phyloP scores from a whole-genome alignment of 2,888 invertebrate species.

The Drosophila eohydei region DNA sequence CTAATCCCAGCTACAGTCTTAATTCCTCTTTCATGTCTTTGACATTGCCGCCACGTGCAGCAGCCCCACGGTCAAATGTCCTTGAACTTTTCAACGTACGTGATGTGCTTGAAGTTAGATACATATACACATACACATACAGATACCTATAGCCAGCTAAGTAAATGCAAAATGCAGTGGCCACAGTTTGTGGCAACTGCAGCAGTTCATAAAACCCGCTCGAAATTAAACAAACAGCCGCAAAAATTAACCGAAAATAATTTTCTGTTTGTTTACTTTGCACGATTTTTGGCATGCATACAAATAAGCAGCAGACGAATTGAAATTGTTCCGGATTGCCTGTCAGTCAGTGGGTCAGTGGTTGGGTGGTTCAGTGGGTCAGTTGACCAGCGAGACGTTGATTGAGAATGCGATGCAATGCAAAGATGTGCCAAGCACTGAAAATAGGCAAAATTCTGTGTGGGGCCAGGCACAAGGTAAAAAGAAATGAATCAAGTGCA shows the following conservation, averaged over 20 bases:
- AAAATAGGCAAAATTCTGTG: constrained; percentile 12
- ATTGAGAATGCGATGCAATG: constrained; percentile 13
- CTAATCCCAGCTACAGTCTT: constrained; percentile 55
- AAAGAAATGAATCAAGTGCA: not conserved
- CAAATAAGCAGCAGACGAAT: constrained; percentile 5
- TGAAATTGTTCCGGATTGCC: constrained; percentile 11
- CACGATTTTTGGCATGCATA: constrained; percentile 11
- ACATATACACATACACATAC: not conserved
- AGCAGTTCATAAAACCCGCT: constrained; percentile 36
- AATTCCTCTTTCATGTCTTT: constrained; percentile 57
- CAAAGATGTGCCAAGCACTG: constrained; percentile 29
- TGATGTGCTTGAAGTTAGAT: constrained; percentile 22
- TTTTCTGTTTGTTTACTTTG: constrained; percentile 20
- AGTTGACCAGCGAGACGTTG: constrained; percentile 10
- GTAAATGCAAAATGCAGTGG: constrained; percentile 23
- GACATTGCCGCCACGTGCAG: constrained; percentile 42
- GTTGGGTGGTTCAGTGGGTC: constrained; percentile 9
- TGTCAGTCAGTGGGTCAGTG: constrained; percentile 18
- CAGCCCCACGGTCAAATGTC: constrained; percentile 30
- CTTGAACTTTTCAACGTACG: constrained; percentile 50
- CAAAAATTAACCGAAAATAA: constrained; percentile 24
- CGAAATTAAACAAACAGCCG: constrained; percentile 20
- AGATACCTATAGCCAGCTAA: not conserved
- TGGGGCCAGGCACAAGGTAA: no score
- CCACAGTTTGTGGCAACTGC: constrained; percentile 21